Evolutionary conservation across 2,797 vertebrate genomes (phyloP).

Genomic region (Streptopelia turtur): DNA sequence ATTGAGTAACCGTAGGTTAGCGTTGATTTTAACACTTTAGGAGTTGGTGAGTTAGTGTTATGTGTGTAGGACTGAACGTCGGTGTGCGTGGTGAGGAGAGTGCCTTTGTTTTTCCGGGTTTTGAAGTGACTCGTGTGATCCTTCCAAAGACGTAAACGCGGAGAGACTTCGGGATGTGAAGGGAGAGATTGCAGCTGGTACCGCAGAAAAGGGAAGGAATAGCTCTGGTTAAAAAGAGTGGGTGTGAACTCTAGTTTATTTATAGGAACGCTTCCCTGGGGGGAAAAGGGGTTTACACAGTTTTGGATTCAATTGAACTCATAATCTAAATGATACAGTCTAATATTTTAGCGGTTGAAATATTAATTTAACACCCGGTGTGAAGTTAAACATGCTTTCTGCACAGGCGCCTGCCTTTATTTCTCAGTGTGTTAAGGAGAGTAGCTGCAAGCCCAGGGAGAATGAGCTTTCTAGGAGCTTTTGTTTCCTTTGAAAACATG

Average conservation of each 20-base stretch:
- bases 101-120: conserved; percentile 73
- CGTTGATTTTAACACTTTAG: conserved; percentile 80
- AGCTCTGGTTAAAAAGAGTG: conserved; percentile 72
- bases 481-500: conserved; percentile 58
- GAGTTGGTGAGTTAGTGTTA: conserved; percentile 70
- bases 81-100: conserved; percentile 46
- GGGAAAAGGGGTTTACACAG: conserved; percentile 65
- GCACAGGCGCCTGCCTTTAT: conserved; percentile 33
- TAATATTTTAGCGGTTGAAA: conserved; percentile 74
- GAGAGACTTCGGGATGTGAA: conserved; percentile 25
- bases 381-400: conserved; percentile 66
- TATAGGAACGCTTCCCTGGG: conserved; percentile 70
- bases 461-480: conserved; percentile 59
- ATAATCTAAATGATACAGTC: conserved; percentile 70
- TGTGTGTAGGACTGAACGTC: conserved; percentile 60
- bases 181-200: conserved; percentile 68
- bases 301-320: conserved; percentile 73
- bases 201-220: conserved; percentile 52
- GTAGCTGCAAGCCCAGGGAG: conserved; percentile 45
- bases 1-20: conserved; percentile 80
- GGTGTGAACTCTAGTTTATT: conserved; percentile 78
- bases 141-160: conserved; percentile 20
- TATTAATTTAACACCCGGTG: conserved; percentile 68
- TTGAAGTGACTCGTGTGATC: conserved; percentile 70
- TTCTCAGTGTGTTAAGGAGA: conserved; percentile 34